Evolutionary conservation across 2,888 invertebrate genomes (phyloP).

Genomic region (Oscheius sp.): DNA sequence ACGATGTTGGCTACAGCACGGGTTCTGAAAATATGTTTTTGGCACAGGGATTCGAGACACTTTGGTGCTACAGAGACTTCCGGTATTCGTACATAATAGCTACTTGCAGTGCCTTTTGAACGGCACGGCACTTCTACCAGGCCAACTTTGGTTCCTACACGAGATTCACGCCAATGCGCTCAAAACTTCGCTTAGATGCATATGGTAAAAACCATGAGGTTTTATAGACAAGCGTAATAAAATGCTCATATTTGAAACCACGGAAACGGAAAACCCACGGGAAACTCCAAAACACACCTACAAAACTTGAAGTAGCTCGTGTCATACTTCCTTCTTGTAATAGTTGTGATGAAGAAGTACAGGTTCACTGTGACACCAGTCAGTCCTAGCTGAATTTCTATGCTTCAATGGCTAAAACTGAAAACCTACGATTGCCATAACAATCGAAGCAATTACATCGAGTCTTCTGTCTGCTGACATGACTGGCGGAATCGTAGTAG

Average conservation of each 20-base stretch:
- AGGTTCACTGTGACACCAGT: slow-evolving; percentile 7
- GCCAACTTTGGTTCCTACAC: background rate
- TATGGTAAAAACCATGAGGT: background rate
- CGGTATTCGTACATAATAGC: background rate
- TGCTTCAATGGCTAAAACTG: background rate
- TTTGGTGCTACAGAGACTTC: background rate
- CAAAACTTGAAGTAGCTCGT: slow-evolving; percentile 14
- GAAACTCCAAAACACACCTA: background rate
- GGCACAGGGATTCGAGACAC: background rate
- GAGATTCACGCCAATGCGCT: background rate
- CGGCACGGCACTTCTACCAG: background rate
- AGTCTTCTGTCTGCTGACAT: slow-evolving; percentile 20
- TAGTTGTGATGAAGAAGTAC: slow-evolving; percentile 14
- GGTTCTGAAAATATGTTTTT: background rate
- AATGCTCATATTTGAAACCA: background rate
- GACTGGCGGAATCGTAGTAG: no score
- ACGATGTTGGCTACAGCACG: slow-evolving; percentile 25
- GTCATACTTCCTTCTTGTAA: slow-evolving; percentile 4
- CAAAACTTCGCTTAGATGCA: no score
- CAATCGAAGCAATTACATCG: slow-evolving; percentile 7
- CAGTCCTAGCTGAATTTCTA: slow-evolving; percentile 2
- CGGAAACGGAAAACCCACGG: background rate
- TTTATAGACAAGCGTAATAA: background rate
- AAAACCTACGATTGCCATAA: slow-evolving; percentile 15
- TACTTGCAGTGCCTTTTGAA: background rate